A percentile compares a stretch with the other conserved stretches of the same genome.
Conservation (phyloP, 2,797 vertebrate species). For the Malacoctenus gilli region DNA sequence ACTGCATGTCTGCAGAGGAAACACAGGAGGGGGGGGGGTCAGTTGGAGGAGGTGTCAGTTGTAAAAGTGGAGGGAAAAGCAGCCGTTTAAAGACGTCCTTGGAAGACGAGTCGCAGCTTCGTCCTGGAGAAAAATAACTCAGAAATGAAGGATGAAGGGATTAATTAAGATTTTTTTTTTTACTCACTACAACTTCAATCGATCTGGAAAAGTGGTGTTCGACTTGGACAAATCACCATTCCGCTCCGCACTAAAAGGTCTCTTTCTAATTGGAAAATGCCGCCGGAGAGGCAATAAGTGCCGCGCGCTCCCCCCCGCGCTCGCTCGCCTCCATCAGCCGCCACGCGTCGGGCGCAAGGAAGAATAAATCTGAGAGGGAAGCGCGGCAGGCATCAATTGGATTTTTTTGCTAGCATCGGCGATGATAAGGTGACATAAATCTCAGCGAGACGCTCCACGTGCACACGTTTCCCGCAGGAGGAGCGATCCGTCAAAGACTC, state of each 20-base stretch:
- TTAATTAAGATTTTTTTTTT: slow-evolving; percentile 13
- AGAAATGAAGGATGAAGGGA: not conserved
- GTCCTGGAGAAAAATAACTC: not conserved
- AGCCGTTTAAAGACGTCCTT: no score
- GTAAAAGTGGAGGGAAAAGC: not conserved
- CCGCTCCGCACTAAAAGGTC: slow-evolving; percentile 13
- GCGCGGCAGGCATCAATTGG: slow-evolving; percentile 36
- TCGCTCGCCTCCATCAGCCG: slow-evolving; percentile 15
- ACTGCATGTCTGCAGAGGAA: slow-evolving; percentile 65
- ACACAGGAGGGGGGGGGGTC: not conserved
- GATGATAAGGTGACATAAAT: slow-evolving; percentile 47
- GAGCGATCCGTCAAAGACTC: slow-evolving; percentile 33
- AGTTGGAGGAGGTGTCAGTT: not conserved
- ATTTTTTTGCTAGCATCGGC: slow-evolving; percentile 35
- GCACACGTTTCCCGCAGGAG: slow-evolving; percentile 33
- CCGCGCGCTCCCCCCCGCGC: slow-evolving; percentile 1
- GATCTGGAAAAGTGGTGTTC: slow-evolving; percentile 17
- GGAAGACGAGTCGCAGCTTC: not conserved
- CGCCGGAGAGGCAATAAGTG: slow-evolving; percentile 12
- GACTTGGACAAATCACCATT: no score
- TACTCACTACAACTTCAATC: slow-evolving; percentile 10
- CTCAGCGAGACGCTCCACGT: slow-evolving; percentile 36
- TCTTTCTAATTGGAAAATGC: slow-evolving; percentile 31
- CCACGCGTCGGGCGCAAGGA: slow-evolving; percentile 32
- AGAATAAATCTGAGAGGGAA: slow-evolving; percentile 43